Percentiles rank a stretch among this genome's conserved stretches.
Evolutionary conservation across 2,113 vertebrate genomes (phyloP).

Genomic region (Gasterosteus nipponicus): DNA sequence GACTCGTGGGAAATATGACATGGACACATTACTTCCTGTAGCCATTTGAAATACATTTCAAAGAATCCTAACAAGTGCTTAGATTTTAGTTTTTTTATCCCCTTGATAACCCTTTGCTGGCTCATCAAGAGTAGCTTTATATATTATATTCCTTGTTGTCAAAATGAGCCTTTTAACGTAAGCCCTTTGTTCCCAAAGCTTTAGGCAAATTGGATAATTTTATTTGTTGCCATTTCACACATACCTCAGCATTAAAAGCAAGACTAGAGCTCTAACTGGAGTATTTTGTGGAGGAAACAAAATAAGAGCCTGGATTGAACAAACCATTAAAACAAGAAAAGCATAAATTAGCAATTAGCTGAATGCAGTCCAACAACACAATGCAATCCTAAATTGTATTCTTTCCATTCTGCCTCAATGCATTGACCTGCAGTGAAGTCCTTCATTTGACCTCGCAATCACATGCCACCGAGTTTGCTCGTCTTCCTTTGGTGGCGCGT

Average conservation of each 20-base stretch:
- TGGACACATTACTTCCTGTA: slow-evolving; percentile 33
- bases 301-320: slow-evolving; percentile 9
- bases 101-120: slow-evolving; percentile 57
- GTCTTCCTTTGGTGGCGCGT: slow-evolving; percentile 56
- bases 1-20: slow-evolving; percentile 10
- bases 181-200: slow-evolving; percentile 10
- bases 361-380: slow-evolving; percentile 43
- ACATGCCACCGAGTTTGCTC: slow-evolving; percentile 28
- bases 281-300: slow-evolving; percentile 9
- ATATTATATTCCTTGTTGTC: slow-evolving; percentile 20
- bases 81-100: slow-evolving; percentile 14
- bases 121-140: slow-evolving; percentile 16
- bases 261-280: slow-evolving; percentile 26
- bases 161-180: slow-evolving; percentile 27
- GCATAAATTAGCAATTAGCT: slow-evolving; percentile 67
- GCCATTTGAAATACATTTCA: slow-evolving; percentile 19
- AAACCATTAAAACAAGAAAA: slow-evolving; percentile 53
- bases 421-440: slow-evolving; percentile 12
- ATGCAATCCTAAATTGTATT: slow-evolving; percentile 31
- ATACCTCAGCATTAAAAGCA: slow-evolving; percentile 28
- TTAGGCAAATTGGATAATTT: slow-evolving; percentile 31
- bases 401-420: slow-evolving; percentile 36
- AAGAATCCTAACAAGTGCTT: slow-evolving; percentile 18
- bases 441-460: slow-evolving; percentile 25
- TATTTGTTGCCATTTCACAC: slow-evolving; percentile 15